phyloP scores from a whole-genome alignment of 1,140 invertebrate species.

The Drosophila ambigua region DNA sequence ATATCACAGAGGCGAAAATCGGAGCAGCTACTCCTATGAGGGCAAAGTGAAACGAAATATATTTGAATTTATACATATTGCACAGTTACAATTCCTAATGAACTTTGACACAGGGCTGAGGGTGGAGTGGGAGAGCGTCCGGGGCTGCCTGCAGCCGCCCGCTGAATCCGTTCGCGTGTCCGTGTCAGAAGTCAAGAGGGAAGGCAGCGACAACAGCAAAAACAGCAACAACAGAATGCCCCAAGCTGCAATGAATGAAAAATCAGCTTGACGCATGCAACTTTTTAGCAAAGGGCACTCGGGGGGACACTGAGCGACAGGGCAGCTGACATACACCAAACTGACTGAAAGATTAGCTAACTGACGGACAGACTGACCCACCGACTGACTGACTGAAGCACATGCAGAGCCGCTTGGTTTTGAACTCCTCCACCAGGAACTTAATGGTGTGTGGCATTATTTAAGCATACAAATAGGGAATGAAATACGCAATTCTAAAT shows the following conservation, averaged over 20 bases:
- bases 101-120: conserved; percentile 67
- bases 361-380: conserved; percentile 36
- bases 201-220: conserved; percentile 40
- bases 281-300: conserved; percentile 57
- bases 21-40: neutral
- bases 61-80: conserved; percentile 27
- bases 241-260: conserved; percentile 76
- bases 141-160: neutral
- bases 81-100: conserved; percentile 66
- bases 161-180: conserved; percentile 55
- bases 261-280: conserved; percentile 76
- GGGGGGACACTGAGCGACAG: conserved; percentile 24
- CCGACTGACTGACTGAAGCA: conserved; percentile 14
- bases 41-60: conserved; percentile 18
- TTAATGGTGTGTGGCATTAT: neutral
- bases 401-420: neutral
- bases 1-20: conserved; percentile 10
- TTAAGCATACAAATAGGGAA: no score
- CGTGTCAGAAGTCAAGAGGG: conserved; percentile 66
- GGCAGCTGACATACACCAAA: conserved; percentile 41
- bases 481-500: no score
- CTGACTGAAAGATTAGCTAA: conserved; percentile 59
- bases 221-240: conserved; percentile 20
- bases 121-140: neutral
- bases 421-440: neutral